phyloP scores from a whole-genome alignment of 2,797 vertebrate species.

The Bucorvus abyssinicus region DNA sequence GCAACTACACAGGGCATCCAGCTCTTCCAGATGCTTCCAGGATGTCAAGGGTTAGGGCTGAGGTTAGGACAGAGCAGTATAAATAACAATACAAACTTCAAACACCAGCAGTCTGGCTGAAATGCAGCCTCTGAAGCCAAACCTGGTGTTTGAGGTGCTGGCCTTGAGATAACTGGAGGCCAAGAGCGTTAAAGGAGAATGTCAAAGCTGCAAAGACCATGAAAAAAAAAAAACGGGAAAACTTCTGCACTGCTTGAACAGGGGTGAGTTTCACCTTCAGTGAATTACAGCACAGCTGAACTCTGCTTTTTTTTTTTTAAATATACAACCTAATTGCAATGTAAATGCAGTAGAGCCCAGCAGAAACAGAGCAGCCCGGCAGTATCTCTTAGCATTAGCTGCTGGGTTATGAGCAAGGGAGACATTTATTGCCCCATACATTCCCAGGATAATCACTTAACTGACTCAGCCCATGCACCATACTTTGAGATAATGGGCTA shows the following conservation, averaged over 20 bases:
- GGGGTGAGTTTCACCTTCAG: conserved; percentile 32
- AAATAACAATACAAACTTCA: not conserved
- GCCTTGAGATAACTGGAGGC: not conserved
- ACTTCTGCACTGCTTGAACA: not conserved
- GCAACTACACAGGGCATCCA: not conserved
- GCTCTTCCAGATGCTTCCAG: not conserved
- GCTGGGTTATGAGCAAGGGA: conserved; percentile 51
- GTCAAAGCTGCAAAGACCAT: fast-evolving
- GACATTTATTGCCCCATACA: conserved; percentile 57
- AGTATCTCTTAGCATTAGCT: conserved; percentile 11
- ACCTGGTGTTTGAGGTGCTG: not conserved
- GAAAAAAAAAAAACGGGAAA: not conserved
- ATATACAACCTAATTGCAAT: conserved; percentile 34
- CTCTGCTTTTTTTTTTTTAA: not conserved
- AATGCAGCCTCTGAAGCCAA: not conserved
- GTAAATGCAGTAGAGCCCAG: not conserved
- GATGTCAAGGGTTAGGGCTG: not conserved
- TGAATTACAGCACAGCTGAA: not conserved
- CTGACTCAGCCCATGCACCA: conserved; percentile 25
- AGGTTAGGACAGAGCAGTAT: not conserved
- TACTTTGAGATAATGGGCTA: conserved; percentile 15
- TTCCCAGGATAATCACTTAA: conserved; percentile 38
- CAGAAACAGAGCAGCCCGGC: not conserved
- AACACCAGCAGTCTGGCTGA: not conserved
- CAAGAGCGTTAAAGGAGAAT: not conserved